These are phyloP conservation scores for Brienomyrus longianalis DNA, from an alignment of 2,113 vertebrate species.

Conservation along the genomic window DNA sequence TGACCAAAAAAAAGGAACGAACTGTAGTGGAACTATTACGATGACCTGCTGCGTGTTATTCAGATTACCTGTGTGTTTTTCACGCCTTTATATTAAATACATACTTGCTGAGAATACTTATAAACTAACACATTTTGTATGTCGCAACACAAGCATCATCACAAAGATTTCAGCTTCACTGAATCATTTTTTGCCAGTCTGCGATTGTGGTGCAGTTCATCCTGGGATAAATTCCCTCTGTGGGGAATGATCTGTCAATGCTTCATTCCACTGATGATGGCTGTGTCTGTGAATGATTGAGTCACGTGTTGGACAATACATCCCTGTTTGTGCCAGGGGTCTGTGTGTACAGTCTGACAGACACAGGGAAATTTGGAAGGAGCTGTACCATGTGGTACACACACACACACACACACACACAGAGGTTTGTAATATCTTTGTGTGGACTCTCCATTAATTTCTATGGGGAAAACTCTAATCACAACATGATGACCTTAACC, in stretches of 20 bases:
- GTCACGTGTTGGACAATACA: background rate
- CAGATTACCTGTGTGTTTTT: background rate
- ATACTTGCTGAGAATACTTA: background rate
- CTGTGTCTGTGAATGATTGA: background rate
- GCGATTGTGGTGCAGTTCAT: background rate
- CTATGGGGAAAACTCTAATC: background rate
- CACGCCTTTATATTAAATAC: background rate
- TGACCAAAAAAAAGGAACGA: background rate
- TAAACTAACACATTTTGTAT: background rate
- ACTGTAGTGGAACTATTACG: background rate
- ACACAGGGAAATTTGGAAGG: background rate
- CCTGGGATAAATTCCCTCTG: background rate
- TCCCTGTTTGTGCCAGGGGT: background rate
- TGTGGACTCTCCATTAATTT: background rate
- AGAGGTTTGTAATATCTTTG: background rate
- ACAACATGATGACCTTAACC: background rate
- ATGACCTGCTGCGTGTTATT: background rate
- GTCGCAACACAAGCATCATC: background rate
- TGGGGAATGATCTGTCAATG: background rate
- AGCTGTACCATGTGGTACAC: background rate
- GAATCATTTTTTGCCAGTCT: background rate
- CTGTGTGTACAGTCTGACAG: background rate
- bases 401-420: background rate
- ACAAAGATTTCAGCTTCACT: background rate
- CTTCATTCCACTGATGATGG: background rate